phyloP scores from a whole-genome alignment of 2,113 vertebrate species.

The Notarius lentiginosus region DNA sequence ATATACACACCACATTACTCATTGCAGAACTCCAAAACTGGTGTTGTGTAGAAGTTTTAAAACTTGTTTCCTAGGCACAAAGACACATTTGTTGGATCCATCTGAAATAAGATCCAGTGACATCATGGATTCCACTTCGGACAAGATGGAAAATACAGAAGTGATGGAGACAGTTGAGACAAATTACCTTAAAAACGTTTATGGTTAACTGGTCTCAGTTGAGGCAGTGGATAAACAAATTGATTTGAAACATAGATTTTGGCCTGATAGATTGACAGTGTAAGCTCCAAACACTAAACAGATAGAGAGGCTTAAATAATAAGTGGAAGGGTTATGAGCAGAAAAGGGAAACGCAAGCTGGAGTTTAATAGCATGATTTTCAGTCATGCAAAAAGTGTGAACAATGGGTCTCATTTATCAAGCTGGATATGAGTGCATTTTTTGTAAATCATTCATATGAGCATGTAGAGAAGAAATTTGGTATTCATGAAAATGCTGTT shows the following conservation, averaged over 20 bases:
- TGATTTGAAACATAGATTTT: conserved; percentile 3
- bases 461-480: neutral
- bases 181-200: conserved; percentile 10
- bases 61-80: conserved; percentile 15
- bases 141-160: conserved; percentile 24
- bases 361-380: neutral
- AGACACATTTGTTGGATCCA: conserved; percentile 29
- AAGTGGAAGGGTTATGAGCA: conserved; percentile 22
- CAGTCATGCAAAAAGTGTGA: neutral
- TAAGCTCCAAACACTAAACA: conserved; percentile 11
- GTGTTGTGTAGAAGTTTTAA: neutral
- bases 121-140: conserved; percentile 25
- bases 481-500: neutral
- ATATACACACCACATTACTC: neutral
- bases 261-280: neutral
- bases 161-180: conserved; percentile 16
- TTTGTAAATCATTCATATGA: neutral
- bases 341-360: neutral
- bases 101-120: conserved; percentile 30
- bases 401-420: neutral
- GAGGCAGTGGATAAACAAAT: neutral
- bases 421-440: neutral
- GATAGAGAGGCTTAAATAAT: neutral
- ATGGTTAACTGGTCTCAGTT: conserved; percentile 27
- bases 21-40: neutral